Evolutionary conservation across 2,797 vertebrate species (phyloP), one percentile per base, ranked within the genome.

Genomic region (Eidolon dupreanum): DNA sequence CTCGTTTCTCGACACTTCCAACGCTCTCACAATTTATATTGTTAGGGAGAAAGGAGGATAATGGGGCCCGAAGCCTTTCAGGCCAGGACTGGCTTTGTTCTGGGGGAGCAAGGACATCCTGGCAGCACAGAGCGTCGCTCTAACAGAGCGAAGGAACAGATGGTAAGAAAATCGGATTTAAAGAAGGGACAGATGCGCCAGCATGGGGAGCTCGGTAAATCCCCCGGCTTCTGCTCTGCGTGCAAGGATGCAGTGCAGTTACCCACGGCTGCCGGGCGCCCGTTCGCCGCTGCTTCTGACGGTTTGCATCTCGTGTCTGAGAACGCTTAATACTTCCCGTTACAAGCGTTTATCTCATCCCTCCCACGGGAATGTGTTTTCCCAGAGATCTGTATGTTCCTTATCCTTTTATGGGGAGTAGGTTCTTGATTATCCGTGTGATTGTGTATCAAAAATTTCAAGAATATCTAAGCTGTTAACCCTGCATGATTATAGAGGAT

Each of bases 141-240:
- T 51, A 92, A 93, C 93, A 96, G 90, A 96, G 94, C 96, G 81
- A 81, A 96, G 97, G 94, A 98, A 97, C 98, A 98, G 98, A 98
- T 98, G 98, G 98, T 70, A 97, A 98, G 98, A 97, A 98, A 98
- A 98, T 28, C 97, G 98, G 98, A 98, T 98, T 98, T 98, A 97
- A 98, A 94, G 95, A 97, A 96, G 97, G 93, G 98, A 98, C 98
- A 98, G 98, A 98, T 98, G 98, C 92, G 92, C 95, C 96, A 89
- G 96, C 97, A 77, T 96, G 95, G 96, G 97, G 94, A 97, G 98
- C 97, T 97, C 57, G 24, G 98, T 97, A 98, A 98, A 98, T 97
- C 98, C 97, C 97, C 84, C 81, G 79, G 97, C 98, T 97, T 90
- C 97, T 97, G 94, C 96, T 78, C 96, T 97, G 97, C 94, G 78